Conservation (phyloP, 2,113 vertebrate genomes). For the Xiphophorus maculatus region DNA sequence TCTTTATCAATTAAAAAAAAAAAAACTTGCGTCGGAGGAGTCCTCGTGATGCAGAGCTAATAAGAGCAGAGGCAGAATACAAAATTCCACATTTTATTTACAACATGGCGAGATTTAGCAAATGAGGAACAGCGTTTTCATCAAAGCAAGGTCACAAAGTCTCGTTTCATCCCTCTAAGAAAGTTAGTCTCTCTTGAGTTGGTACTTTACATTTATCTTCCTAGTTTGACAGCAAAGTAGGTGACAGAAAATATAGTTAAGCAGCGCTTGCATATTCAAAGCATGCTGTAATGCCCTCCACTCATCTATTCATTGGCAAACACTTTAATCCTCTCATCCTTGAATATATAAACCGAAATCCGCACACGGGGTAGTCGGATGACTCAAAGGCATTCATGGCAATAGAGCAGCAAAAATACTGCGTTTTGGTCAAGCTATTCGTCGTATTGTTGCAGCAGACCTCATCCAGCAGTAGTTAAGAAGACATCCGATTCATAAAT, state of each 20-base stretch:
- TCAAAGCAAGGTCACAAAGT: not conserved
- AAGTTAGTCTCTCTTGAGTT: not conserved
- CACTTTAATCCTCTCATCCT: slow-evolving; percentile 15
- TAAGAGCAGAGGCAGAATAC: not conserved
- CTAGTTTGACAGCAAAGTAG: not conserved
- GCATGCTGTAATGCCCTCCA: slow-evolving; percentile 7
- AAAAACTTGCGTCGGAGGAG: not conserved
- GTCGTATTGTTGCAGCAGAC: slow-evolving; percentile 40
- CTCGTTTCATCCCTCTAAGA: not conserved
- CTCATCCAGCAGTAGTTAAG: slow-evolving; percentile 19
- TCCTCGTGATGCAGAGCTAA: not conserved
- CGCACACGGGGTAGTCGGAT: not conserved
- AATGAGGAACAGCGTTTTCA: not conserved
- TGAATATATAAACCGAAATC: slow-evolving; percentile 8
- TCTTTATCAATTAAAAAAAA: slow-evolving; percentile 7
- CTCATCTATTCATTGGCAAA: slow-evolving; percentile 24
- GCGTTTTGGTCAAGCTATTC: slow-evolving; percentile 36
- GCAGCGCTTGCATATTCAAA: not conserved
- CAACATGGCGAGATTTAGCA: not conserved
- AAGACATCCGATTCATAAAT: slow-evolving; percentile 18
- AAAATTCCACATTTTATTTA: not conserved
- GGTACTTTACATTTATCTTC: not conserved
- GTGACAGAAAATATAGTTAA: slow-evolving; percentile 7
- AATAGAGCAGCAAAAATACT: not conserved
- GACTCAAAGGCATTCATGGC: not conserved